These are phyloP conservation scores for Daubentonia madagascariensis DNA, from an alignment of 2,113 vertebrate species.

Conservation along the genomic window DNA sequence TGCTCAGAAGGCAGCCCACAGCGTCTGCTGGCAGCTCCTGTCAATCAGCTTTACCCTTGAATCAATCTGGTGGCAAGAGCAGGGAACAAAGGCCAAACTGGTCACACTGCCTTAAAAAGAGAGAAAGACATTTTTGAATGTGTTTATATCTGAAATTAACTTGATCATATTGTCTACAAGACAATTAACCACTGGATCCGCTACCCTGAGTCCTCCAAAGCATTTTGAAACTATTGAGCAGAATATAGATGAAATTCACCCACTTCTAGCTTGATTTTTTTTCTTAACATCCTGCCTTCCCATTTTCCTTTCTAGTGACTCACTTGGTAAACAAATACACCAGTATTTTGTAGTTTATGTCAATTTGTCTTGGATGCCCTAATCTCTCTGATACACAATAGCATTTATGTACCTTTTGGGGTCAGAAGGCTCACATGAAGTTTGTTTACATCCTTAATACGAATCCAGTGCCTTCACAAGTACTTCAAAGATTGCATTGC, in stretches of 20 bases:
- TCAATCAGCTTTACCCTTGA: background rate
- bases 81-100: background rate
- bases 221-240: background rate
- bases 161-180: background rate
- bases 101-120: background rate
- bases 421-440: background rate
- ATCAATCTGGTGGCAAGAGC: too few relatives aligned
- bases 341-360: background rate
- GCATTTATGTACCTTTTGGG: background rate
- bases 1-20: rapidly evolving
- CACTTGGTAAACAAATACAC: background rate
- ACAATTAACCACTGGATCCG: rapidly evolving
- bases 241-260: background rate
- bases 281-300: background rate
- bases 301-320: background rate
- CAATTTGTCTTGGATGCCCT: background rate
- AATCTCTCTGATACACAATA: background rate
- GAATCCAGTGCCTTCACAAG: background rate
- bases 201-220: background rate
- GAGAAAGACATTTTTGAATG: background rate
- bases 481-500: background rate
- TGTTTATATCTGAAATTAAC: background rate
- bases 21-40: too few relatives aligned
- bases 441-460: background rate
- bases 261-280: background rate